Conservation (phyloP, 2,888 invertebrate species). For the Bruchidius siliquastri region DNA sequence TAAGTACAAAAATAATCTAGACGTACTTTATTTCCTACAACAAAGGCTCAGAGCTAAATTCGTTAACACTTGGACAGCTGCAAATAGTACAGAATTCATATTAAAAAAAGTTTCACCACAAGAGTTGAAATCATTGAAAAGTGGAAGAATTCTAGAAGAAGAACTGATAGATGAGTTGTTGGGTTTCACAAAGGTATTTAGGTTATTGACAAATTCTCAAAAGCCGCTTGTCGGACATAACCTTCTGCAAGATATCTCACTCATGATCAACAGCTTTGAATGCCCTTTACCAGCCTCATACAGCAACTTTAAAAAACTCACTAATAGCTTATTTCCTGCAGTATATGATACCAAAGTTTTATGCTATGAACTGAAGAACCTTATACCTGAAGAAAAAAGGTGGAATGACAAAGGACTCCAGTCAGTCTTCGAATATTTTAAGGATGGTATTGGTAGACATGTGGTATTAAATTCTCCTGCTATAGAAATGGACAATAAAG, state of each 20-base stretch:
- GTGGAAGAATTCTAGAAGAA: conserved; percentile 48
- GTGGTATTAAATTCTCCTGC: conserved; percentile 44
- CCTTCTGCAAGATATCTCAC: conserved; percentile 62
- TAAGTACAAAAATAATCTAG: conserved; percentile 45
- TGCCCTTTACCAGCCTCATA: conserved; percentile 64
- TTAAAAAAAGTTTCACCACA: conserved; percentile 40
- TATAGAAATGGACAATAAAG: conserved; percentile 34
- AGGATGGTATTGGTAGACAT: conserved; percentile 46
- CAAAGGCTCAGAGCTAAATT: conserved; percentile 55
- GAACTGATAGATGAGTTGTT: conserved; percentile 51
- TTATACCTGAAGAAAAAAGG: conserved; percentile 36
- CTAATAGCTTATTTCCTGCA: conserved; percentile 59
- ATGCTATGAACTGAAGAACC: conserved; percentile 51
- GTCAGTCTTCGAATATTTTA: conserved; percentile 59
- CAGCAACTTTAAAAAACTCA: conserved; percentile 58
- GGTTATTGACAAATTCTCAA: conserved; percentile 53
- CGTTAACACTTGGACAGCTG: conserved; percentile 36
- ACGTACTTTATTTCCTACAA: conserved; percentile 56
- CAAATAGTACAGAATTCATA: conserved; percentile 38
- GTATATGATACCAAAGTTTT: conserved; percentile 73
- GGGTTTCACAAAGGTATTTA: conserved; percentile 66
- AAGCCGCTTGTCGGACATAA: conserved; percentile 79
- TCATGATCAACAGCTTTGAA: conserved; percentile 69
- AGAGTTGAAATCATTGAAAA: conserved; percentile 34
- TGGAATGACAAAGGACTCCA: conserved; percentile 51